Conservation (phyloP, 2,888 invertebrate genomes). For the Notodonta ziczac region DNA sequence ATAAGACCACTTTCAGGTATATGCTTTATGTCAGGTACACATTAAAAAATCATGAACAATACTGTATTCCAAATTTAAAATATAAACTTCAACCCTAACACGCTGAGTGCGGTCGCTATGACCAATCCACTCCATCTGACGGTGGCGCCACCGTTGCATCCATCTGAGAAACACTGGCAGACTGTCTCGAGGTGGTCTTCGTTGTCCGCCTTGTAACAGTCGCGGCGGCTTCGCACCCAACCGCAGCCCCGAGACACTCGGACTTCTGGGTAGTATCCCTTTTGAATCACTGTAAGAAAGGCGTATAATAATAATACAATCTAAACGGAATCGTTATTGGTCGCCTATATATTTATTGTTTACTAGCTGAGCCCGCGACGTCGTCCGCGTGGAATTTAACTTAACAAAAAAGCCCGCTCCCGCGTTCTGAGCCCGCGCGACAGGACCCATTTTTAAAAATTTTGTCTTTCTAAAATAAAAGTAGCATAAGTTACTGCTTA, state of each 20-base stretch:
- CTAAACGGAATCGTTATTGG: too few species aligned
- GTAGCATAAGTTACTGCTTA: too few species aligned
- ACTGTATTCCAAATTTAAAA: constrained; percentile 1
- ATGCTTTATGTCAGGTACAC: constrained; percentile 1
- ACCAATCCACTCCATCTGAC: background rate
- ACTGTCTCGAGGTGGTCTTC: constrained; percentile 86
- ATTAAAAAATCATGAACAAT: background rate
- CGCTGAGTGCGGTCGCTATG: background rate
- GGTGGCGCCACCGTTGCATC: constrained; percentile 76
- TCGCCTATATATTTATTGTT: too few species aligned
- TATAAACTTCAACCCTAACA: constrained; percentile 10
- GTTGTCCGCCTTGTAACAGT: constrained; percentile 86
- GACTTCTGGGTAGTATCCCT: constrained; percentile 66
- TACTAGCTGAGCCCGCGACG: too few species aligned
- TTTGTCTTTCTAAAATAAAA: too few species aligned
- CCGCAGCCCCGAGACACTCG: constrained; percentile 87
- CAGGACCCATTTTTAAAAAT: too few species aligned
- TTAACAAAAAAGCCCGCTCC: too few species aligned
- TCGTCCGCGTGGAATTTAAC: too few species aligned
- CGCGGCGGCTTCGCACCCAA: constrained; percentile 75
- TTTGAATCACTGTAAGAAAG: constrained; percentile 62
- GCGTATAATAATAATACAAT: background rate
- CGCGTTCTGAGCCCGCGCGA: too few species aligned
- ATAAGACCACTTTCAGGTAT: background rate
- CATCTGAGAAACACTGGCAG: constrained; percentile 86